Percentiles rank a stretch among this genome's conserved stretches.
phyloP scores from a whole-genome alignment of 2,888 invertebrate genomes.

The Brachypalpus laphriformis region DNA sequence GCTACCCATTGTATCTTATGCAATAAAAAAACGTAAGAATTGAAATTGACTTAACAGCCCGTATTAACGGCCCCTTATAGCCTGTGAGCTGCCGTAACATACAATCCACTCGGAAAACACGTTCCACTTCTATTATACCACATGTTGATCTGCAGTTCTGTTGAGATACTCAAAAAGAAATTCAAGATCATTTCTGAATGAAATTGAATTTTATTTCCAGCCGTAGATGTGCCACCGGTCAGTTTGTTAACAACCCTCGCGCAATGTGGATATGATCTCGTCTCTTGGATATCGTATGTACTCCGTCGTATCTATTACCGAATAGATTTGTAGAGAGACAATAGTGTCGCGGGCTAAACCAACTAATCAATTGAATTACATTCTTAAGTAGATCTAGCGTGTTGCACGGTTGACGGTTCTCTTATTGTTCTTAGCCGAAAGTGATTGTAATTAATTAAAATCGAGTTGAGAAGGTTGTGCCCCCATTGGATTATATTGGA shows the following conservation, averaged over 20 bases:
- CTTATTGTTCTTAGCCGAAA: constrained; percentile 14
- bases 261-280: constrained; percentile 19
- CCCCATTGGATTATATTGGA: constrained; percentile 11
- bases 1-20: no score
- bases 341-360: constrained; percentile 18
- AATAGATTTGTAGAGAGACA: not conserved
- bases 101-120: constrained; percentile 17
- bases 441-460: constrained; percentile 48
- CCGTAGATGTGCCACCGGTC: constrained; percentile 28
- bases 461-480: constrained; percentile 42
- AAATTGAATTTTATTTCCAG: constrained; percentile 22
- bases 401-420: constrained; percentile 8
- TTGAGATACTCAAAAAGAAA: not conserved
- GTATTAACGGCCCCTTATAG: no score
- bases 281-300: not conserved
- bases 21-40: no score
- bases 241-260: constrained; percentile 60
- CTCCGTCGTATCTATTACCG: not conserved
- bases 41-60: no score
- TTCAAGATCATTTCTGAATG: constrained; percentile 46
- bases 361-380: constrained; percentile 44
- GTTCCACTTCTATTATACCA: constrained; percentile 38
- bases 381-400: constrained; percentile 18
- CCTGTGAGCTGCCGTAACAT: constrained; percentile 1
- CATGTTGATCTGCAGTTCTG: constrained; percentile 7